These are phyloP conservation scores for Sebastes vulpes DNA, from an alignment of 2,797 vertebrate species.

Conservation along the genomic window DNA sequence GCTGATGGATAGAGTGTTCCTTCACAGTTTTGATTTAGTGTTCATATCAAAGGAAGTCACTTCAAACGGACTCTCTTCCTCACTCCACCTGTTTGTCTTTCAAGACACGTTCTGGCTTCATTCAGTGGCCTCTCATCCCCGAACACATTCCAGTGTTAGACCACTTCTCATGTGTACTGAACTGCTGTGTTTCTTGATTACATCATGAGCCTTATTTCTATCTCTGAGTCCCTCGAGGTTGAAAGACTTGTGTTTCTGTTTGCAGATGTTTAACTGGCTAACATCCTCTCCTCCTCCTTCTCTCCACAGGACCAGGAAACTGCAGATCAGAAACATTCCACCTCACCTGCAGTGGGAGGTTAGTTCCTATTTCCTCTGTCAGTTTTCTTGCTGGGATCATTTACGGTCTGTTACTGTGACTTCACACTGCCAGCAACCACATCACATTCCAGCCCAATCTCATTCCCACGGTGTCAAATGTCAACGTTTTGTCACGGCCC, in stretches of 20 bases:
- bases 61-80: not conserved
- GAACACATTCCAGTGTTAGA: not conserved
- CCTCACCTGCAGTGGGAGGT: slow-evolving; percentile 98
- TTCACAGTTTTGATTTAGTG: not conserved
- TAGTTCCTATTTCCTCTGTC: slow-evolving; percentile 62
- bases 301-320: slow-evolving; percentile 91
- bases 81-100: slow-evolving; percentile 15
- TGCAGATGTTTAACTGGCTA: not conserved
- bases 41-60: not conserved
- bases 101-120: slow-evolving; percentile 28
- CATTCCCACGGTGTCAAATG: not conserved
- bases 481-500: not conserved
- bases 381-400: not conserved
- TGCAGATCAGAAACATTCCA: slow-evolving; percentile 96
- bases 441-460: not conserved
- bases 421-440: not conserved
- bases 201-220: not conserved
- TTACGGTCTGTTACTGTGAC: not conserved
- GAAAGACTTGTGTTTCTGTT: not conserved
- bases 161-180: too few species aligned
- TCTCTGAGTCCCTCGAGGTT: not conserved
- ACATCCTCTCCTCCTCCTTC: slow-evolving; percentile 11
- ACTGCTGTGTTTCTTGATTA: not conserved
- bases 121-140: slow-evolving; percentile 6
- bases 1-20: not conserved